phyloP scores from a whole-genome alignment of 2,888 invertebrate species.

The Xanthorhoe spadicearia region DNA sequence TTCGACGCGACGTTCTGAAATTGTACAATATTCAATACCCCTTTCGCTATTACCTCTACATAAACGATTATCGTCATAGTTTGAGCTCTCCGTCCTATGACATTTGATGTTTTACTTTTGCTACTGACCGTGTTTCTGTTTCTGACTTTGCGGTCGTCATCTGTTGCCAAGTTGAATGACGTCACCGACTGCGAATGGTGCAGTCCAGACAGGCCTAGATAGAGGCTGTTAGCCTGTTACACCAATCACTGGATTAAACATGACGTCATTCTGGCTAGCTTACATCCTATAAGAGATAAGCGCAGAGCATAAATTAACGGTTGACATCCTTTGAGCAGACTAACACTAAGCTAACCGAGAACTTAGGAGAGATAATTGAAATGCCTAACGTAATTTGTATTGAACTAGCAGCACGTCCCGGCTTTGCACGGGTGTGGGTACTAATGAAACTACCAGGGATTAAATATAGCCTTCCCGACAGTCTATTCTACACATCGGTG shows the following conservation, averaged over 20 bases:
- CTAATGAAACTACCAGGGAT: too few relatives aligned
- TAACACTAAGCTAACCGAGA: neutral
- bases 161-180: slow-evolving; percentile 34
- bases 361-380: too few relatives aligned
- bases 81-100: neutral
- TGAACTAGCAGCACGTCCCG: too few relatives aligned
- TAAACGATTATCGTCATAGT: too few relatives aligned
- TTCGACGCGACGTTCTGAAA: too few relatives aligned
- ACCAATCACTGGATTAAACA: slow-evolving; percentile 31
- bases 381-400: too few relatives aligned
- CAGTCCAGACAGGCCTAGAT: slow-evolving; percentile 24
- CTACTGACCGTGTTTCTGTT: neutral
- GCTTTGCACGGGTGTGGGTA: too few relatives aligned
- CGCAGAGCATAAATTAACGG: slow-evolving; percentile 19
- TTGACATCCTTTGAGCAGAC: slow-evolving; percentile 20
- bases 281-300: slow-evolving; percentile 27
- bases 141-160: slow-evolving; percentile 7
- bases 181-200: slow-evolving; percentile 29
- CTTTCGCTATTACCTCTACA: too few relatives aligned
- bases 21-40: too few relatives aligned
- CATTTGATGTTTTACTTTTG: neutral
- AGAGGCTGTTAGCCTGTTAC: slow-evolving; percentile 25
- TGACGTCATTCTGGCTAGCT: slow-evolving; percentile 31
- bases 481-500: too few relatives aligned
- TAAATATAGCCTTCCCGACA: too few relatives aligned